Evolutionary conservation across 2,797 vertebrate species (phyloP).

Genomic region (Scomberomorus guttatus): DNA sequence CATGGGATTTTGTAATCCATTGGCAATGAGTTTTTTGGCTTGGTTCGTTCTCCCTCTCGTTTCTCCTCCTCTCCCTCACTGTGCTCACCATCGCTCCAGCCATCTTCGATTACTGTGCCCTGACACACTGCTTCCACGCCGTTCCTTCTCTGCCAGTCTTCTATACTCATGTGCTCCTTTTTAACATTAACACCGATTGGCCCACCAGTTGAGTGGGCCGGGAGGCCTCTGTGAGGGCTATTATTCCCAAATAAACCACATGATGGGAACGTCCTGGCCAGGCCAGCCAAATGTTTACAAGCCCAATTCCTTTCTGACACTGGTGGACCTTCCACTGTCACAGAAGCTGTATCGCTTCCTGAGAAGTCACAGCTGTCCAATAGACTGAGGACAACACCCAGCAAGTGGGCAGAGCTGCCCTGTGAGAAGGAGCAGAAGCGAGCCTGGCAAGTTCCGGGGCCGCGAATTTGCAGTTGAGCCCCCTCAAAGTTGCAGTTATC

Average conservation of each 20-base stretch:
- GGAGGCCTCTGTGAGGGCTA: slow-evolving; percentile 34
- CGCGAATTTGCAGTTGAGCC: slow-evolving; percentile 91
- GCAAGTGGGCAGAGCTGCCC: slow-evolving; percentile 90
- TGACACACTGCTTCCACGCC: slow-evolving; percentile 72
- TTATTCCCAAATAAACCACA: slow-evolving; percentile 48
- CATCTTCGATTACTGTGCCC: slow-evolving; percentile 82
- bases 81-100: slow-evolving; percentile 87
- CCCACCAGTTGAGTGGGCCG: slow-evolving; percentile 44
- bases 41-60: slow-evolving; percentile 53
- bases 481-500: slow-evolving; percentile 95
- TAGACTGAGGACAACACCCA: slow-evolving; percentile 89
- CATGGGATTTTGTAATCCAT: slow-evolving; percentile 82
- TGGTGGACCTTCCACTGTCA: slow-evolving; percentile 91
- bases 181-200: slow-evolving; percentile 60
- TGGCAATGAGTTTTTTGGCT: slow-evolving; percentile 53
- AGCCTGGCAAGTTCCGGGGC: slow-evolving; percentile 93
- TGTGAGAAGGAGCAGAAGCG: slow-evolving; percentile 95
- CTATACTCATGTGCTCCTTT: slow-evolving; percentile 80
- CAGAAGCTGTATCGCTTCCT: slow-evolving; percentile 90
- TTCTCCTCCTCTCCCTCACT: slow-evolving; percentile 88
- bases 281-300: slow-evolving; percentile 89
- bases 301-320: slow-evolving; percentile 94
- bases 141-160: slow-evolving; percentile 78
- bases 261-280: slow-evolving; percentile 85
- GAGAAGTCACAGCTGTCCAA: slow-evolving; percentile 95